phyloP scores from a whole-genome alignment of 1,140 invertebrate genomes.

The Apis mellifera region Amel_HAv3.1 CM009945.2:5557001-5557500 shows the following conservation, averaged over 20 bases:
- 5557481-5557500: no score
- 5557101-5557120: slow-evolving; percentile 70
- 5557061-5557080: slow-evolving; percentile 78
- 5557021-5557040: slow-evolving; percentile 73
- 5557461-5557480: no score
- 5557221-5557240: neutral
- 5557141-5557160: neutral
- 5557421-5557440: no score
- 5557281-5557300: slow-evolving; percentile 40
- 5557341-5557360: neutral
- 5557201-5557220: slow-evolving; percentile 25
- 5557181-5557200: slow-evolving; percentile 21
- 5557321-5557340: slow-evolving; percentile 46
- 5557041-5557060: slow-evolving; percentile 76
- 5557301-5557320: slow-evolving; percentile 29
- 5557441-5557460: no score
- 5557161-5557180: neutral
- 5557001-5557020: slow-evolving; percentile 57
- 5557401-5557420: no score
- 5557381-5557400: no score
- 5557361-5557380: neutral
- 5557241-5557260: neutral
- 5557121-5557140: slow-evolving; percentile 51
- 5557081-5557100: slow-evolving; percentile 73
- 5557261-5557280: neutral